Evolutionary conservation across 2,797 vertebrate species (phyloP).

Genomic region (Vipera ursinii): DNA sequence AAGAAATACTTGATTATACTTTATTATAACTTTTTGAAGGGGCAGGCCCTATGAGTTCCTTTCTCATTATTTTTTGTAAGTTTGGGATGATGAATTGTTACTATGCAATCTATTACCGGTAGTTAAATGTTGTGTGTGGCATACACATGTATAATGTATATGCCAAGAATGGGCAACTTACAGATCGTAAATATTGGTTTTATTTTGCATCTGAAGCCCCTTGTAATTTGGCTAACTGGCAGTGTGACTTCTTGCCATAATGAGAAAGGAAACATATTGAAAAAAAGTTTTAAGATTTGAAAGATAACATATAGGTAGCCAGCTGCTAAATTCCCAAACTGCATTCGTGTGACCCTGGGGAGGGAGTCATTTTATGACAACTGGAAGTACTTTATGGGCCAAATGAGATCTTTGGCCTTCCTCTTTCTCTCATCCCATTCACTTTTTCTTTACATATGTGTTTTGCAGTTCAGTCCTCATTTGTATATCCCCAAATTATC

Average conservation of each 20-base stretch:
- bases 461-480: not conserved
- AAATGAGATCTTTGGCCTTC: not conserved
- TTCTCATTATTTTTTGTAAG: not conserved
- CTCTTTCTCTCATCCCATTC: not conserved
- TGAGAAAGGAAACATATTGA: not conserved
- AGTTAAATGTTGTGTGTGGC: not conserved
- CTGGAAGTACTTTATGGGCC: not conserved
- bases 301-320: not conserved
- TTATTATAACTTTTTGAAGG: not conserved
- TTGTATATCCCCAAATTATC: not conserved
- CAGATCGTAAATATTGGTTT: not conserved
- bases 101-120: not conserved
- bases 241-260: not conserved
- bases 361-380: not conserved
- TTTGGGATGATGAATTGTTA: not conserved
- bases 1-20: not conserved
- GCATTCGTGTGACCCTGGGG: not conserved
- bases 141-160: not conserved
- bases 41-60: not conserved
- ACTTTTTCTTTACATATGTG: not conserved
- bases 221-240: not conserved
- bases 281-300: not conserved
- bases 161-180: not conserved
- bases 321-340: not conserved
- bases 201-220: not conserved